Conservation (phyloP, 1,140 invertebrate species). For the Trachelipus rathkii region DNA sequence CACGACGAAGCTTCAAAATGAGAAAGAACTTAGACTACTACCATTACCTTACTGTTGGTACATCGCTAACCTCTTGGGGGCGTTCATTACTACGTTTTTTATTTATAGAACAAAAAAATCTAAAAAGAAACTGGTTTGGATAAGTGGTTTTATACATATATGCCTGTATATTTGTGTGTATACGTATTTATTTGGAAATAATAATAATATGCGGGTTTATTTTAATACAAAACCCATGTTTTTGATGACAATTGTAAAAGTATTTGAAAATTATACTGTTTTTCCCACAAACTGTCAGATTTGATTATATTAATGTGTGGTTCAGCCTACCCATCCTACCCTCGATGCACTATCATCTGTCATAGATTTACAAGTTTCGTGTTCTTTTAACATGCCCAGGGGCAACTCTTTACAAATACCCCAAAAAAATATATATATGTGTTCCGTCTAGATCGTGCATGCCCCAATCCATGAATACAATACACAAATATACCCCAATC, state of each 20-base stretch:
- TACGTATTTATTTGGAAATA: background rate
- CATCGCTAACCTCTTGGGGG: background rate
- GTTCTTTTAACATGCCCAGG: background rate
- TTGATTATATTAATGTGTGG: background rate
- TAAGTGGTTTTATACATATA: background rate
- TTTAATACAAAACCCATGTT: background rate
- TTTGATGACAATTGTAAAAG: background rate
- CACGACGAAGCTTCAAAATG: background rate
- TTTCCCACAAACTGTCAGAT: background rate
- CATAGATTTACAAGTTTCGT: conserved; percentile 4
- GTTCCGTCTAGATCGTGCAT: background rate
- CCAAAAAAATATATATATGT: background rate
- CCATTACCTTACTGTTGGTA: background rate
- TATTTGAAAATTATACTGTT: background rate
- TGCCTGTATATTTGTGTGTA: background rate
- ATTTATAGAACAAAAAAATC: background rate
- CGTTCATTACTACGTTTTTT: background rate
- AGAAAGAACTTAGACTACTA: background rate
- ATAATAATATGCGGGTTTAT: background rate
- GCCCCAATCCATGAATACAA: background rate
- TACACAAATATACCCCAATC: background rate
- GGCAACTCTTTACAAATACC: background rate
- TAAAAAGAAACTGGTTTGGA: background rate
- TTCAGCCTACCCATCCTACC: background rate
- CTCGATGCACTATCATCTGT: background rate